Percentiles rank a stretch among this genome's conserved stretches.
phyloP scores from a whole-genome alignment of 2,888 invertebrate genomes.

The Sycophila texana region DNA sequence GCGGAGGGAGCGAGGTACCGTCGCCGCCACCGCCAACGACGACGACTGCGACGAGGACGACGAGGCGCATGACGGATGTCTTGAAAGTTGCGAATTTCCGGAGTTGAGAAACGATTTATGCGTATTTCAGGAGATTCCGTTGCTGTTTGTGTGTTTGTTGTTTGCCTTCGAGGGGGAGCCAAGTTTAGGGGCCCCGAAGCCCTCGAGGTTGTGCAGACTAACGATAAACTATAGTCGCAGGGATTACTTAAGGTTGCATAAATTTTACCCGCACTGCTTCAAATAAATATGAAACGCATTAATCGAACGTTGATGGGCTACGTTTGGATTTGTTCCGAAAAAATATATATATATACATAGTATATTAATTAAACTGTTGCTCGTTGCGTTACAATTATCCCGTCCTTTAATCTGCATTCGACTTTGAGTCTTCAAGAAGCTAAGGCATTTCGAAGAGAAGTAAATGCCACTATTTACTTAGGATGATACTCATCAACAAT shows the following conservation, averaged over 20 bases:
- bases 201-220: conserved; percentile 16
- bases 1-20: neutral
- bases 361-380: no score
- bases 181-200: conserved; percentile 4
- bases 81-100: conserved; percentile 55
- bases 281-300: conserved; percentile 22
- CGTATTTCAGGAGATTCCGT: conserved; percentile 30
- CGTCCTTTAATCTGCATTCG: no score
- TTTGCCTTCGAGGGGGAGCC: conserved; percentile 29
- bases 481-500: no score
- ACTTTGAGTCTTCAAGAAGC: no score
- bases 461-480: no score
- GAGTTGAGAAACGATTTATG: conserved; percentile 50
- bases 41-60: conserved; percentile 9
- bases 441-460: no score
- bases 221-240: conserved; percentile 49
- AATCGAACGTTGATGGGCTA: neutral
- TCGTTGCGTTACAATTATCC: no score
- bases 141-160: conserved; percentile 52
- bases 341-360: no score
- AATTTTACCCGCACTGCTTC: conserved; percentile 17
- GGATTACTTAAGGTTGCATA: conserved; percentile 25
- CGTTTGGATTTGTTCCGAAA: no score
- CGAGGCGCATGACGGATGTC: conserved; percentile 50
- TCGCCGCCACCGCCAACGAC: no score